Evolutionary conservation across 2,113 vertebrate genomes (phyloP).

Genomic region (Connochaetes taurinus): DNA sequence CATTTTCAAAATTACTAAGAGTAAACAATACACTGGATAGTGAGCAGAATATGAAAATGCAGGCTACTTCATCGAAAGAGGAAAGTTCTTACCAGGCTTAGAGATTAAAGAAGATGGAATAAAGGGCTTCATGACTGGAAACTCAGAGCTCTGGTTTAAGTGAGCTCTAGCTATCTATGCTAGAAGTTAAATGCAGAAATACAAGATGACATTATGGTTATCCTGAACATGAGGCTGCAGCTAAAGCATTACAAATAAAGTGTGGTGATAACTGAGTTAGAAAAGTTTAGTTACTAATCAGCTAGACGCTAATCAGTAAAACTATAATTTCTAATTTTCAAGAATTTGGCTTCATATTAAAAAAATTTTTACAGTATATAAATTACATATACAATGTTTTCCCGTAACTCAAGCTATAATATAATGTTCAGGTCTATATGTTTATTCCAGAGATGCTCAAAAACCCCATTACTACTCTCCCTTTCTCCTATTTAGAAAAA

Average conservation of each 20-base stretch:
- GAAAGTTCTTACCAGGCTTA: neutral
- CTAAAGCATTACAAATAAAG: neutral
- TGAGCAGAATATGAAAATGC: slow-evolving; percentile 15
- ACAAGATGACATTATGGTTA: neutral
- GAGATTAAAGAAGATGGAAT: slow-evolving; percentile 26
- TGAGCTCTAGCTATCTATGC: neutral
- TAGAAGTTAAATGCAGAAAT: slow-evolving; percentile 19
- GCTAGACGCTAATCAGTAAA: neutral
- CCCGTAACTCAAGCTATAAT: slow-evolving; percentile 5
- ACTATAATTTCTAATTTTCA: slow-evolving; percentile 20
- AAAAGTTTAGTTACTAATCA: neutral
- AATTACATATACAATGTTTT: slow-evolving; percentile 23
- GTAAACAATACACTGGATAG: neutral
- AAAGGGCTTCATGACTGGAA: slow-evolving; percentile 5
- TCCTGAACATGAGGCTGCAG: neutral
- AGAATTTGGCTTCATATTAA: slow-evolving; percentile 17
- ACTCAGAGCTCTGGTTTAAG: slow-evolving; percentile 6
- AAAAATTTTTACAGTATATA: neutral
- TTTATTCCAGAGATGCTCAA: slow-evolving; percentile 15
- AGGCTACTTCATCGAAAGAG: neutral
- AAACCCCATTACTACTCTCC: neutral
- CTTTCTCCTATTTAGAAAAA: slow-evolving; percentile 48
- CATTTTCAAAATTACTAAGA: neutral
- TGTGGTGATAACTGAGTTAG: neutral
- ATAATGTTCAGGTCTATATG: neutral